Evolutionary conservation across 1,140 invertebrate genomes (phyloP), one percentile per base, ranked within the genome.

Genomic region (Melitaea cinxia): DNA sequence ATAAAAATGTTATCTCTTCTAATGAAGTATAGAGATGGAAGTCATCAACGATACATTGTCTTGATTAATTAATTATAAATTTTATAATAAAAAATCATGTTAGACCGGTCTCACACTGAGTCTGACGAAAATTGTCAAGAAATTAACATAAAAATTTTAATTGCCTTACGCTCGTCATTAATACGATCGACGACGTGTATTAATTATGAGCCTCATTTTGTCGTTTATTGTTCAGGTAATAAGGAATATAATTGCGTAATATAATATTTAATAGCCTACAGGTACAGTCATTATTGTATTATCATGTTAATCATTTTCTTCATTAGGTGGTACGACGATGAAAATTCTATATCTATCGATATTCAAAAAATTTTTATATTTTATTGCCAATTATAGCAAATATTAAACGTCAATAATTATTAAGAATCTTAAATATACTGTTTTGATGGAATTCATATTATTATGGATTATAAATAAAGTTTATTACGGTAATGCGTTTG

Each of bases 141-240:
- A 49, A 86, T 88, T 86, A 86, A 83, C 85, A 88, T 88, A 88
- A 88, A 78, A 77, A 87, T 89, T 85, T 89, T 89, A 89, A 89
- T 88, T 88, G 81, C 79, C 70, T 62, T 62, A 62, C 62, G 70
- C 64, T 66, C 76, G 72, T 77, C 73, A 79, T 83, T 82, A 85
- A 78, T 76, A 76, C 73, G 69, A 69, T 78, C 49, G 57, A 65
- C 57, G 59, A 54, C 49, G 53, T 37, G 3, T 15, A n/a, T n/a
- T 19, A 55, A 39, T 62, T 21, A 19, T 15, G 14, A 10, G 23
- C 15, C 4, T 15, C 4, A 45, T 45, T 57, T 10, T 28, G 45
- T 14, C 0, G 21, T n/a, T 42, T 57, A 57, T 57, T 15, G 1
- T 19, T 12, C 12, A 17, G 0, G 1, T 5, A 26, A 57, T 45